Base-by-base conservation (phyloP, 2,888 invertebrate species). In the Phaedon cochleariae region DNA sequence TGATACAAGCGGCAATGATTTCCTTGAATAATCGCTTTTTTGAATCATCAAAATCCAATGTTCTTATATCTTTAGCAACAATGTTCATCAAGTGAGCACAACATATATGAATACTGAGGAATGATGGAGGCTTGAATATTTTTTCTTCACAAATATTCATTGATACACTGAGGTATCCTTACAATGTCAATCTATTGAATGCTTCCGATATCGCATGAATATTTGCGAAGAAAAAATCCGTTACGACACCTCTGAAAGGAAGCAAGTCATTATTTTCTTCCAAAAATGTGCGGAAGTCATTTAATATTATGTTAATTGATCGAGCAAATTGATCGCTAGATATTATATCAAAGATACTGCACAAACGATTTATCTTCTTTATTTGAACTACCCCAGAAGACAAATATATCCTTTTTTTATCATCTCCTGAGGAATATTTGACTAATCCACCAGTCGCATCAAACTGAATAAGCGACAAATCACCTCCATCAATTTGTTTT, bases 71-170 rank as follows among this genome's bases (percentile, higher is more conserved):
- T 57, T 52, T 52, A 1, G 51, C 15, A 22, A 59, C 34, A 12
- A 59, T 59, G 51, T 57, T 57, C 7, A 62, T 29, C 37, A 62
- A 62, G 57, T 51, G 62, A 17, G 34, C 31, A 34, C 31, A 34
- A 10, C 31, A 34, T 9, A 34, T 34, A 10, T 34, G 31, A 10
- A 34, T 34, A 10, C 31, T 34, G 10, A 34, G 4, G 10, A 34
- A 34, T 34, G 31, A 34, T 34, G 31, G 10, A 9, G 31, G 31
- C 31, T 34, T 34, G 31, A 10, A 10, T 34, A 34, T 34, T 10
- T 10, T 34, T 34, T 10, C 31, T 34, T 9, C 31, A 10, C 31
- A 34, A 34, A 34, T 34, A 9, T 34, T 34, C 31, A 34, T 34
- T 5, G 31, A 34, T 10, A 34, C 2, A 10, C 10, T 34, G 31